Evolutionary conservation across 2,113 vertebrate genomes (phyloP), one percentile per base, ranked within the genome.

Genomic region (Hippocampus abdominalis): DNA sequence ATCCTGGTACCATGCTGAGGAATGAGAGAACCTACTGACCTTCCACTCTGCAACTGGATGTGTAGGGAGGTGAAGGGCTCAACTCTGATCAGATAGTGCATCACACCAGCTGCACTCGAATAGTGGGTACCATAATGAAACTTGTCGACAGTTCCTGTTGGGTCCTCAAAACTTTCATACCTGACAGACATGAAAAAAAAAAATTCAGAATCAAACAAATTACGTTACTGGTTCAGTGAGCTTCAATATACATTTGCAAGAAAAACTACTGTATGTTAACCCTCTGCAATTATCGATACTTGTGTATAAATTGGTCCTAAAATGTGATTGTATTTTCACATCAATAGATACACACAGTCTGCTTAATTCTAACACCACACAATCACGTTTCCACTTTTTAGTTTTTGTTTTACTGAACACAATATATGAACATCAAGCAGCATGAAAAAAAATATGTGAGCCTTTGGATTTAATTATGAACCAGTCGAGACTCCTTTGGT

Each of bases 41-140:
- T 93, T 84, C 94, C 95, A 70, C 97, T 98, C 89, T 99, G 97
- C 69, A 99, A 94, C n/a, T 98, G 95, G 77, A 99, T 97, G 76
- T 99, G 97, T 53, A 99, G 93, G 0, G 95, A 95, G 16, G 97
- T 97, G 83, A 98, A 99, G 48, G 97, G 97, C 81, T 99, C 97
- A 48, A 94, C 94, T 44, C 96, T 85, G 84, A 99, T 95, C 77
- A 99, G 90, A 84, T 99, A 99, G 87, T 99, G 97, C 95, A 99
- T 99, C 46, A 99, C 96, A 0, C 96, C 97, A 0, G 97, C 97
- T 49, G 96, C 94, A 63, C 98, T 99, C 8, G 97, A 99, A 80
- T 99, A 99, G 85, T 99, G 97, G 27, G 96, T 99, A 39, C 97
- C 97, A 49, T 98, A 99, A 83, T 99, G 97, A 83, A 99, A 99